A percentile compares a stretch with the other conserved stretches of the same genome.
Evolutionary conservation across 2,797 vertebrate genomes (phyloP).

Genomic region (Rhincodon typus): DNA sequence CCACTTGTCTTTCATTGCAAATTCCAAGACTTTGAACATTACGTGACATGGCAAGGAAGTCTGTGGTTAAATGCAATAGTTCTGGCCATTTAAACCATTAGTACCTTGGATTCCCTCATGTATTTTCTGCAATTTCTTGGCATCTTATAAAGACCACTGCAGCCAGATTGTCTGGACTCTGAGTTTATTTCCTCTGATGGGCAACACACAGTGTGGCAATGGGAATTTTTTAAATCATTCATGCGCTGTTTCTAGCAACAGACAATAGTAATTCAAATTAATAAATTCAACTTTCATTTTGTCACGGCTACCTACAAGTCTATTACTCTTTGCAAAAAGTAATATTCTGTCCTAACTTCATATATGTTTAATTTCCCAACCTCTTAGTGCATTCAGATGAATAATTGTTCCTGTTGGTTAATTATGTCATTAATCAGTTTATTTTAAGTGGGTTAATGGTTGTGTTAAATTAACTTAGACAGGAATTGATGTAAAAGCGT

Average conservation of each 20-base stretch:
- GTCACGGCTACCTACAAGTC: not conserved
- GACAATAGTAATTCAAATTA: not conserved
- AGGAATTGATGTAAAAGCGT: slow-evolving; percentile 14
- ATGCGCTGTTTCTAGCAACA: not conserved
- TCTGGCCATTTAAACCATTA: not conserved
- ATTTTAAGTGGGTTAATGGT: slow-evolving; percentile 6
- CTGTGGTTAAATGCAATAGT: not conserved
- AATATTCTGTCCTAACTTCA: not conserved
- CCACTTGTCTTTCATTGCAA: not conserved
- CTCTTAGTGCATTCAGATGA: slow-evolving; percentile 1
- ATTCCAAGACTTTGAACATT: not conserved
- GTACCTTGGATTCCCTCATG: not conserved
- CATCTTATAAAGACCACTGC: not conserved
- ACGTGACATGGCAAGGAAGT: not conserved
- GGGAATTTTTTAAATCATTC: not conserved
- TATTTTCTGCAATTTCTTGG: not conserved
- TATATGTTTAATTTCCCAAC: not conserved
- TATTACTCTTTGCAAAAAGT: not conserved
- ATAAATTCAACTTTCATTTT: not conserved
- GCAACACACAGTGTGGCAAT: not conserved
- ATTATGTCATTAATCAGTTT: slow-evolving; percentile 8
- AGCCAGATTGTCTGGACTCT: not conserved
- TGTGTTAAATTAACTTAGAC: not conserved
- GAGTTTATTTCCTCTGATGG: not conserved
- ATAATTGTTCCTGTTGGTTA: not conserved